Evolutionary conservation across 2,888 invertebrate genomes (phyloP).

Genomic region (Hypercompe scribonia): DNA sequence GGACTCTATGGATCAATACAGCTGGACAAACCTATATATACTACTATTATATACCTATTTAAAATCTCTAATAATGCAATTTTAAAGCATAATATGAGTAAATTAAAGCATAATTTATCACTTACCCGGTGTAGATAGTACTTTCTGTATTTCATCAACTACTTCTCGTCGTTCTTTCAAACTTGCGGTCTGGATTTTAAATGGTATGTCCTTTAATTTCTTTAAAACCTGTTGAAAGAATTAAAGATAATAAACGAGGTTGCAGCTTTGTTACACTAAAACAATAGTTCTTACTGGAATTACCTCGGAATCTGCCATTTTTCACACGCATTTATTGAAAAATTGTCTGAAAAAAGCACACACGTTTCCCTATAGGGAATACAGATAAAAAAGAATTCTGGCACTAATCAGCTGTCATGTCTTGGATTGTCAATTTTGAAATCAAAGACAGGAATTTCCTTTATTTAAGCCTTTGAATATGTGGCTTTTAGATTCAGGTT

Average conservation of each 20-base stretch:
- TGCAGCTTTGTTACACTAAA: constrained; percentile 23
- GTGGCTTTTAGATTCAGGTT: not conserved
- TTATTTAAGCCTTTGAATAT: not conserved
- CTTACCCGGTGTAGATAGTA: constrained; percentile 91
- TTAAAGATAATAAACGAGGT: constrained; percentile 33
- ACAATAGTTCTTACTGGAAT: constrained; percentile 43
- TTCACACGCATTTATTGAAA: constrained; percentile 72
- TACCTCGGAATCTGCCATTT: constrained; percentile 91
- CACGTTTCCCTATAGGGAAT: constrained; percentile 63
- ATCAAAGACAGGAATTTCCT: not conserved
- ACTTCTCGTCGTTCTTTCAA: constrained; percentile 89
- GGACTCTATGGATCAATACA: constrained; percentile 56
- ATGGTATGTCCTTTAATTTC: constrained; percentile 91
- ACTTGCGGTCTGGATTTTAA: constrained; percentile 91
- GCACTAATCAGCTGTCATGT: constrained; percentile 44
- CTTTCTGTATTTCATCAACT: constrained; percentile 89
- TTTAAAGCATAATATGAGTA: constrained; percentile 16
- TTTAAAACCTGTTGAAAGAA: constrained; percentile 86
- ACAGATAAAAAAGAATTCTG: constrained; percentile 56
- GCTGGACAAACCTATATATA: constrained; percentile 48
- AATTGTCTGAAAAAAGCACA: constrained; percentile 60
- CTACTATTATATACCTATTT: constrained; percentile 11
- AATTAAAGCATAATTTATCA: constrained; percentile 16
- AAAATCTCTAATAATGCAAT: constrained; percentile 7
- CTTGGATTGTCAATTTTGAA: constrained; percentile 21